These are phyloP conservation scores for Epinotia demarniana DNA, from an alignment of 2,888 invertebrate species.

Conservation along the genomic window DNA sequence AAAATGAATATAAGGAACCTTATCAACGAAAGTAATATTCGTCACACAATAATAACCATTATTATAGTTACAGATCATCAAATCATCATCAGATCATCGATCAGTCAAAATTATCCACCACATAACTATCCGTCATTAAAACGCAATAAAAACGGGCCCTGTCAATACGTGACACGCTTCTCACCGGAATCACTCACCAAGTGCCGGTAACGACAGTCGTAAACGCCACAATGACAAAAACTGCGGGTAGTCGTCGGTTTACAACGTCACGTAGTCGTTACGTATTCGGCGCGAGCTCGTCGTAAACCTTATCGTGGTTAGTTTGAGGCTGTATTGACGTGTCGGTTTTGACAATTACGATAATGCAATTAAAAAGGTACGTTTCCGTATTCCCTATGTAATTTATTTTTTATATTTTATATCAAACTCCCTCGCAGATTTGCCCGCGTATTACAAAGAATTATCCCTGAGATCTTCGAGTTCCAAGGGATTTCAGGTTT, in stretches of 20 bases:
- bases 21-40: too few species aligned
- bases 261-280: slow-evolving; percentile 20
- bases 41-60: too few species aligned
- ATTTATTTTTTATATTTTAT: too few species aligned
- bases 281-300: slow-evolving; percentile 5
- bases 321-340: not conserved
- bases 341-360: not conserved
- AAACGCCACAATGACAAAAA: slow-evolving; percentile 6
- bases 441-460: too few species aligned
- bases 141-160: not conserved
- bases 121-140: not conserved
- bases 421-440: too few species aligned
- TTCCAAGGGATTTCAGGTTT: too few species aligned
- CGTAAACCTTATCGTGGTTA: slow-evolving; percentile 23
- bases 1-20: too few species aligned
- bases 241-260: not conserved
- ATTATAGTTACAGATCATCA: too few species aligned
- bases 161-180: not conserved
- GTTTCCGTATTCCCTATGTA: too few species aligned
- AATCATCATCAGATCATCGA: too few species aligned
- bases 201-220: not conserved
- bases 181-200: not conserved
- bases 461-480: too few species aligned
- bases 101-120: not conserved
- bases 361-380: not conserved